phyloP scores from a whole-genome alignment of 2,797 vertebrate species.

The Xenops minutus region DNA sequence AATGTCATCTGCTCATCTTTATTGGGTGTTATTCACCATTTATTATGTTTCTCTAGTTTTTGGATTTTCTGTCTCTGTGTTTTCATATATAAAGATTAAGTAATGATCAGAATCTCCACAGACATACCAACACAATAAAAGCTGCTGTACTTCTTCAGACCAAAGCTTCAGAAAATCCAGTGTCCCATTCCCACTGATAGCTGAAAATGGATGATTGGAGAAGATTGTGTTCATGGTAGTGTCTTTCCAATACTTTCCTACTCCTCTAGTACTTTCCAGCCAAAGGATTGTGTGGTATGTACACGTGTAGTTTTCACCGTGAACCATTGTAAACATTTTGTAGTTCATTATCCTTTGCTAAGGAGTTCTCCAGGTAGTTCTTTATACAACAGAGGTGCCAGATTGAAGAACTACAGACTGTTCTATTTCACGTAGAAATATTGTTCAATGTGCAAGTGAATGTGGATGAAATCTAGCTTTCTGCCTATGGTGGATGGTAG shows the following conservation, averaged over 20 bases:
- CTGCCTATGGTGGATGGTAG: background rate
- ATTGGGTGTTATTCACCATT: background rate
- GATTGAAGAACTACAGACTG: background rate
- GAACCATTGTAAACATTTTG: background rate
- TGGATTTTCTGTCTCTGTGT: background rate
- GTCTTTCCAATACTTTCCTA: background rate
- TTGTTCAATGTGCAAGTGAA: background rate
- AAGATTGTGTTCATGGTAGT: background rate
- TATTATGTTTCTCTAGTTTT: background rate
- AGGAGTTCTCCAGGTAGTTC: background rate
- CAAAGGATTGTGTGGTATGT: background rate
- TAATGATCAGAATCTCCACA: rapidly evolving
- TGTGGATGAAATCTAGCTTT: background rate
- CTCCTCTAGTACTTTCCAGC: background rate
- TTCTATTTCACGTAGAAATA: background rate
- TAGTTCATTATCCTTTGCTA: background rate
- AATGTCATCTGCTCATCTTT: constrained; percentile 1
- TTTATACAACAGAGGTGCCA: rapidly evolving
- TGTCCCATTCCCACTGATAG: background rate
- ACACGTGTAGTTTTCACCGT: background rate
- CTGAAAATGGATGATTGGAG: background rate
- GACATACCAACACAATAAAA: background rate
- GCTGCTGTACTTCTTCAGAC: background rate
- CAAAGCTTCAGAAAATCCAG: background rate
- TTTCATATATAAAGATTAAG: background rate